Base-by-base conservation (phyloP, 2,888 invertebrate species). In the Dasysyrphus tricinctus region DNA sequence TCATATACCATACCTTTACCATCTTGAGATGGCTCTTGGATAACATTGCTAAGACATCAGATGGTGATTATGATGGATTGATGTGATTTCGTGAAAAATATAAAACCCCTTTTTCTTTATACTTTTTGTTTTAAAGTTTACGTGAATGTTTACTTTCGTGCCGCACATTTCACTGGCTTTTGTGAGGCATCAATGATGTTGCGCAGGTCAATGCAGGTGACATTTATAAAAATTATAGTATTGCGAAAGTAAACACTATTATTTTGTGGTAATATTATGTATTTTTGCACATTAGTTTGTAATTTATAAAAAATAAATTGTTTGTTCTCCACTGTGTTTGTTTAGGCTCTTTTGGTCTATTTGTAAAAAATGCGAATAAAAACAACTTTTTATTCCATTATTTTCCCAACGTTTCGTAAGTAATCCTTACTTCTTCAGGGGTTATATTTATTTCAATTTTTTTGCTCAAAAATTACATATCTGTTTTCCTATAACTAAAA, bases 31-130 rank as follows among this genome's bases (percentile, higher is more conserved):
- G 51, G 24, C 44, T 59, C 42, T 67, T 61, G 69, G 83, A 80
- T 75, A 76, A 73, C 29, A 82, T 78, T 51, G 1, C 42, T 14
- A 37, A 69, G 57, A 39, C 56, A 57, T 34, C 32, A 54, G 39
- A 73, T 74, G 70, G 67, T 80, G 77, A 81, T 74, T 80, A 80
- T 80, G 85, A 85, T 77, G 49, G 81, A 85, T 80, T 69, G 80
- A 77, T 76, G 79, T 32, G 69, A 79, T 75, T 79, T 72, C 49
- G 11, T 75, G 67, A 75, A 70, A 69, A 69, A 59, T 47, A 19
- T 1, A 63, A 79, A 76, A 63, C 32, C 32, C 37, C 59, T 37
- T 39, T 47, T 37, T 29, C 5, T 29, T 54, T 29, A n/a, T 51
- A n/a, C n/a, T n/a, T n/a, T n/a, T n/a, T n/a, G 24, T 6, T 12